A percentile compares a stretch with the other conserved stretches of the same genome.
phyloP scores from a whole-genome alignment of 1,140 invertebrate genomes.

The Lineus longissimus region DNA sequence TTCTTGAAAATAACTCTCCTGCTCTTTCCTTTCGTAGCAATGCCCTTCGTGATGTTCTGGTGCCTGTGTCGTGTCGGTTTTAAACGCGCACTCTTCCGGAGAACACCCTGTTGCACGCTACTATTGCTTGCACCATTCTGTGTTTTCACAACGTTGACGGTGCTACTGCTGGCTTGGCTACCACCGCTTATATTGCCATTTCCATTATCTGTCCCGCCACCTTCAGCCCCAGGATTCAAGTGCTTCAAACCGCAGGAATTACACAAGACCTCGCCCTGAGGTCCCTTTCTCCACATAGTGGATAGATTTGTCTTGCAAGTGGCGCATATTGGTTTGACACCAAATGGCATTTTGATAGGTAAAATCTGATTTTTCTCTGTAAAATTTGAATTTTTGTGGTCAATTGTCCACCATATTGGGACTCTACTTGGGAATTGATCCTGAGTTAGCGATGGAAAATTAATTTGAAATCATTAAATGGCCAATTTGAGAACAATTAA shows the following conservation, averaged over 20 bases:
- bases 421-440: too few relatives aligned
- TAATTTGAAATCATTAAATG: too few relatives aligned
- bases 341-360: constrained; percentile 60
- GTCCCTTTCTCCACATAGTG: constrained; percentile 62
- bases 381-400: too few relatives aligned
- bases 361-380: too few relatives aligned
- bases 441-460: too few relatives aligned
- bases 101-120: constrained; percentile 33
- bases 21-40: constrained; percentile 67
- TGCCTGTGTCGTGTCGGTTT: constrained; percentile 56
- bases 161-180: constrained; percentile 7
- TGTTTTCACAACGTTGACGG: constrained; percentile 5
- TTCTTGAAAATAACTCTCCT: constrained; percentile 77
- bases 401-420: too few relatives aligned
- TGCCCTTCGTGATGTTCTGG: constrained; percentile 58
- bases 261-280: constrained; percentile 62
- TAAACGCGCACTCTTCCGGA: constrained; percentile 49
- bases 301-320: constrained; percentile 62
- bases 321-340: constrained; percentile 61
- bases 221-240: constrained; percentile 9
- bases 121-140: constrained; percentile 16
- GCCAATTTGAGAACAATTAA: too few relatives aligned
- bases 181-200: constrained; percentile 51
- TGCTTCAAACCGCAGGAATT: constrained; percentile 58
- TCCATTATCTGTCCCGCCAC: constrained; percentile 34